phyloP scores from a whole-genome alignment of 2,113 vertebrate genomes.

The Tor tambroides region DNA sequence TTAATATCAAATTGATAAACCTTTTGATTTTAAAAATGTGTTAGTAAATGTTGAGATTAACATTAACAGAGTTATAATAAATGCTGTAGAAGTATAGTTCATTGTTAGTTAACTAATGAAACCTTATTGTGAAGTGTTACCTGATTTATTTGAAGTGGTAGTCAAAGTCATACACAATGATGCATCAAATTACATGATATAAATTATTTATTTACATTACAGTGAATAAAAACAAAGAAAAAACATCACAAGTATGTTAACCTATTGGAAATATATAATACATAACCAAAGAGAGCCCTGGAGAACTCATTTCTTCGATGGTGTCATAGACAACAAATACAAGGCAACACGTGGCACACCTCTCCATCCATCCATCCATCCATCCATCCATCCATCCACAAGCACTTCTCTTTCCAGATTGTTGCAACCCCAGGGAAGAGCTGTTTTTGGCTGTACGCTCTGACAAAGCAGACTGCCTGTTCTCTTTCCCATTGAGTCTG shows the following conservation, averaged over 20 bases:
- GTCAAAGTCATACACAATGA: neutral
- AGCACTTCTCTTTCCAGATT: slow-evolving; percentile 28
- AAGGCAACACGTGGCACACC: slow-evolving; percentile 97
- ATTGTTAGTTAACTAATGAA: no score
- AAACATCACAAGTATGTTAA: slow-evolving; percentile 97
- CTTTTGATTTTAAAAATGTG: no score
- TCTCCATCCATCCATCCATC: slow-evolving; percentile 21
- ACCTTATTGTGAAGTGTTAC: no score
- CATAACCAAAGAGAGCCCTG: slow-evolving; percentile 97
- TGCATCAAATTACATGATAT: slow-evolving; percentile 81
- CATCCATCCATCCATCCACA: slow-evolving; percentile 11
- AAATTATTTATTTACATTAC: slow-evolving; percentile 99
- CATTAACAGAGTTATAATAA: no score
- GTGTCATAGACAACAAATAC: slow-evolving; percentile 99
- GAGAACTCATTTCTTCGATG: slow-evolving; percentile 62
- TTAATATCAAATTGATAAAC: no score
- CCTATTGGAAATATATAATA: slow-evolving; percentile 99
- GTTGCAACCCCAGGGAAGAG: slow-evolving; percentile 22
- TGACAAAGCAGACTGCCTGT: neutral
- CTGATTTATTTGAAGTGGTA: no score
- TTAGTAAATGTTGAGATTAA: no score
- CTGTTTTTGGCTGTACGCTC: slow-evolving; percentile 10
- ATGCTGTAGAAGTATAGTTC: no score
- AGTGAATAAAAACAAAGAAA: slow-evolving; percentile 86
- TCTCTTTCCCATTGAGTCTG: neutral